Conservation (phyloP, 2,888 invertebrate genomes). For the Cheilosia variabilis region DNA sequence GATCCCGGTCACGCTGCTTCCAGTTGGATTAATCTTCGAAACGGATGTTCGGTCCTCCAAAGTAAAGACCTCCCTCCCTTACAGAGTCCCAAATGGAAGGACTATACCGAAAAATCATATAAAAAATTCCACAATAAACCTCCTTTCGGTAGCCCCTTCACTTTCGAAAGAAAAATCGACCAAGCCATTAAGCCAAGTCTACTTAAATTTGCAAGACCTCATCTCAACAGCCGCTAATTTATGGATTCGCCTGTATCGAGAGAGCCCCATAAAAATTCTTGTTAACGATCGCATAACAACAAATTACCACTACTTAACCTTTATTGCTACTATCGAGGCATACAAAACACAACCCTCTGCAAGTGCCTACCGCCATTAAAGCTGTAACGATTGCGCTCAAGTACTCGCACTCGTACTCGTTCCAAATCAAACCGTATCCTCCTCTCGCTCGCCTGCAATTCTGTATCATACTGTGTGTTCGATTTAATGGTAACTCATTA, state of each 20-base stretch:
- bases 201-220: conserved; percentile 11
- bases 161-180: background rate
- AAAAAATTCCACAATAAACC: background rate
- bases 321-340: conserved; percentile 69
- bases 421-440: background rate
- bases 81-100: too few relatives aligned
- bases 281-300: conserved; percentile 72
- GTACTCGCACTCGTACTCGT: background rate
- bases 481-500: conserved; percentile 65
- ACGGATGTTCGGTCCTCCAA: too few relatives aligned
- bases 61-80: too few relatives aligned
- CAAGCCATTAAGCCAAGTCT: background rate
- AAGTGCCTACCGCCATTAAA: conserved; percentile 47
- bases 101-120: background rate
- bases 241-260: conserved; percentile 41
- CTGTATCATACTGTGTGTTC: conserved; percentile 31
- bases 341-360: conserved; percentile 44
- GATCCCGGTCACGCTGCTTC: background rate
- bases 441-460: conserved; percentile 20
- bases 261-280: conserved; percentile 56
- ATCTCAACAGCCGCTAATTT: conserved; percentile 32
- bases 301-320: conserved; percentile 74
- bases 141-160: background rate
- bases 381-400: background rate
- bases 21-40: too few relatives aligned